Conservation (phyloP, 2,888 invertebrate species). For the Aromia moschata region DNA sequence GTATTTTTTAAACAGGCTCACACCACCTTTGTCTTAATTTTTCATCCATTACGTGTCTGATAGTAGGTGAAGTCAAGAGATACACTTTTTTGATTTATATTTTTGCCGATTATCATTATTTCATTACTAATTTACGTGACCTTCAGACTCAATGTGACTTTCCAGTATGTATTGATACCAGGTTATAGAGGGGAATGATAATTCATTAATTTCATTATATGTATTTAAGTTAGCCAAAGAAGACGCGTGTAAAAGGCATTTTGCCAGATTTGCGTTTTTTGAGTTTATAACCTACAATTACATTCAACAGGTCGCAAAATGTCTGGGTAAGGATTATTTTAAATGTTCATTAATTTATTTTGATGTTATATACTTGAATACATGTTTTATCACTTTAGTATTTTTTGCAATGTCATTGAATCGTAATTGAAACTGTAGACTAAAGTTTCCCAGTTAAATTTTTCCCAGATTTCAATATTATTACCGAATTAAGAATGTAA, state of each 20-base stretch:
- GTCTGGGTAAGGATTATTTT: constrained; percentile 38
- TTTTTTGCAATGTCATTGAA: no score
- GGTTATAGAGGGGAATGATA: constrained; percentile 40
- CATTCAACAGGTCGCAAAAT: constrained; percentile 40
- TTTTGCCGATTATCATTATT: constrained; percentile 4
- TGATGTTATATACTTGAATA: no score
- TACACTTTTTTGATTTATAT: background rate
- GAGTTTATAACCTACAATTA: constrained; percentile 25
- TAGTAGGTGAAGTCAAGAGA: no score
- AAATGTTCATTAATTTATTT: no score
- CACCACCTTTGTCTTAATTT: no score
- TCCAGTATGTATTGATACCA: constrained; percentile 38
- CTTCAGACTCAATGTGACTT: constrained; percentile 51
- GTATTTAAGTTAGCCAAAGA: background rate
- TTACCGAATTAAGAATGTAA: no score
- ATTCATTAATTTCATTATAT: constrained; percentile 6
- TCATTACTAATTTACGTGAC: constrained; percentile 31
- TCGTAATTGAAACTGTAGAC: no score
- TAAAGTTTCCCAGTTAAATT: no score
- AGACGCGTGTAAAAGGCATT: constrained; percentile 4
- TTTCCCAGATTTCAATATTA: no score
- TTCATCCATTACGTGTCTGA: no score
- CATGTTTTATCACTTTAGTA: no score
- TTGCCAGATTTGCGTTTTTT: constrained; percentile 5
- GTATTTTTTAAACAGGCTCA: no score